phyloP scores from a whole-genome alignment of 2,888 invertebrate species.

The Drosophila lutescens region DNA sequence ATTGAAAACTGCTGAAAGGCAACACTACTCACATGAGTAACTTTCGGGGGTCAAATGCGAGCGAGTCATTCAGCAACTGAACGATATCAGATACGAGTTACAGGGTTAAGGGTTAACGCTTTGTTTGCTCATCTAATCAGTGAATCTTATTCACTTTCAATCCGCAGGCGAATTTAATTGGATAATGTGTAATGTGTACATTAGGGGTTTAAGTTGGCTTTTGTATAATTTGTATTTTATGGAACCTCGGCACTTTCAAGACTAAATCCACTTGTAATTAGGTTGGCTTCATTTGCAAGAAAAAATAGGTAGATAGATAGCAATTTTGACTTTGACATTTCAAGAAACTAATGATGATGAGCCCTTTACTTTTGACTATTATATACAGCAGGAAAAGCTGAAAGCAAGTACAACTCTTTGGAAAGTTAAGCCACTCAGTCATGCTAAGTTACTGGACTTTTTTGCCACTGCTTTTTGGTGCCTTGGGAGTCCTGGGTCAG shows the following conservation, averaged over 20 bases:
- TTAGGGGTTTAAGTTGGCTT: neutral
- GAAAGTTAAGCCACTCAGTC: neutral
- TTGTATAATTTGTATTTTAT: too few relatives aligned
- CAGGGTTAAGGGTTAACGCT: neutral
- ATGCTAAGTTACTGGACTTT: neutral
- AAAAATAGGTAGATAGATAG: neutral
- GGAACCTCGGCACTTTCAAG: too few relatives aligned
- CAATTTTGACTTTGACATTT: neutral
- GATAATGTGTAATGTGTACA: neutral
- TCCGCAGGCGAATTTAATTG: neutral
- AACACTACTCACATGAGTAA: neutral
- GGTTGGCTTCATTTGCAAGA: neutral
- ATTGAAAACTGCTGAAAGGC: conserved; percentile 4
- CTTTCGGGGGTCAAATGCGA: conserved; percentile 2
- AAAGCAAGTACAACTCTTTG: neutral
- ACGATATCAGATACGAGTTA: neutral
- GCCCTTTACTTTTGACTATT: neutral
- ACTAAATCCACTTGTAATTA: neutral
- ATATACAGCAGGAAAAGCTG: neutral
- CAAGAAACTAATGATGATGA: neutral
- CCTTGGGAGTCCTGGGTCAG: neutral
- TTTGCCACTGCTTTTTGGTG: neutral
- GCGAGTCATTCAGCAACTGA: neutral
- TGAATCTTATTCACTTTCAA: neutral
- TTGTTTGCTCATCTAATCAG: neutral